Evolutionary conservation across 2,113 vertebrate genomes (phyloP).

Genomic region (Crotalus tigris): DNA sequence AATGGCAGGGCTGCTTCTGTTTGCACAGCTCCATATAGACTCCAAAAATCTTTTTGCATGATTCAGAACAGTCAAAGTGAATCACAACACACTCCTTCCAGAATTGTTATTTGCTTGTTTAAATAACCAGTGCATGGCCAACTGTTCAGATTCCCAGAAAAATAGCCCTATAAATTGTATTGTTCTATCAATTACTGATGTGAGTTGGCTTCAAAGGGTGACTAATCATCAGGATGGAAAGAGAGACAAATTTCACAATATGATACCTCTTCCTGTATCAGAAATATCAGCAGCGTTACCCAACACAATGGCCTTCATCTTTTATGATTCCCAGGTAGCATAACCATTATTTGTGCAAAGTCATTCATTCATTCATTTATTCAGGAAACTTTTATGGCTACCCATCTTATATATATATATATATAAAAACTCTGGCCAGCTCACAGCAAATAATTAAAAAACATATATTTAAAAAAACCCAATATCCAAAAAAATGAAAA

Average conservation of each 20-base stretch:
- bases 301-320: not conserved
- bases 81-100: not conserved
- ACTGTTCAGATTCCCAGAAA: not conserved
- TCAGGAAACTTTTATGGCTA: not conserved
- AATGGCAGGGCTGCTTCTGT: not conserved
- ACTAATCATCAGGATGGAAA: not conserved
- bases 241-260: not conserved
- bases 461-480: not conserved
- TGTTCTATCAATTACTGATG: not conserved
- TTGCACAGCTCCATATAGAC: not conserved
- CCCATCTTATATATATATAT: not conserved
- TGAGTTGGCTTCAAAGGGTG: not conserved
- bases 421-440: not conserved
- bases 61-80: not conserved
- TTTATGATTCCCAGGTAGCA: not conserved
- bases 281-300: not conserved
- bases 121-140: not conserved
- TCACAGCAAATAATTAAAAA: not conserved
- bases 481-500: not conserved
- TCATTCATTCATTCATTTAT: not conserved
- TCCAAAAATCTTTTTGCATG: not conserved
- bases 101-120: not conserved
- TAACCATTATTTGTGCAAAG: not conserved
- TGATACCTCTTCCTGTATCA: not conserved
- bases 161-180: not conserved